Base-by-base conservation (phyloP, 2,797 vertebrate genomes). In the Otolemur crassicaudatus region DNA sequence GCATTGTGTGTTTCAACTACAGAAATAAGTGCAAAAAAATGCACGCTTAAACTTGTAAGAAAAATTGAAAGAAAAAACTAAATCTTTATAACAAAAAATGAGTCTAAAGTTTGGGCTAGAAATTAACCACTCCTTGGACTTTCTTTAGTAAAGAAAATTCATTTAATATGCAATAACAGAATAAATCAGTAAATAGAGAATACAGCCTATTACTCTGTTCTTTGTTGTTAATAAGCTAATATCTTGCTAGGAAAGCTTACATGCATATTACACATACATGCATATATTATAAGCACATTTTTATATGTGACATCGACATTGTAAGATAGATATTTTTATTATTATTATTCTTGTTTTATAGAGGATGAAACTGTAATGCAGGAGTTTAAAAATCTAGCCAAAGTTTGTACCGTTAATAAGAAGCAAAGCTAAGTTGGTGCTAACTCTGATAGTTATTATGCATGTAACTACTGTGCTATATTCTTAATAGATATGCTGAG, bases 81-180 rank as follows among this genome's bases (percentile, higher is more conserved):
- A 53, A 61, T 0, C 29, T 90, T 56, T 70, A 34, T 27, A 58
- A 86, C 22, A 40, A 94, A 82, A 79, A 23, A 49, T 65, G 9
- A 17, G 10, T 60, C 61, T 75, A 37, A 76, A 53, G 19, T 96
- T 94, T 87, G n/a, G 17, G 29, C 37, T 82, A 56, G 53, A 85
- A 90, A 31, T 75, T 31, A 43, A 84, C 95, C 11, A 67, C 60
- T 56, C 60, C 65, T 76, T 20, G 17, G 29, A 91, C 29, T 88
- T 77, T 91, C 58, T 83, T 97, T 40, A 96, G 53, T 76, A 89
- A 84, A 81, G 20, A 92, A 92, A 94, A 73, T 34, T 67, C 7
- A 84, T 60, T 90, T 31, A 85, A 85, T 82, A 23, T 2, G 86
- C 93, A 95, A 85, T 49, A 60, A 49, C 31, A 29, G 1, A 43